phyloP scores from a whole-genome alignment of 2,113 vertebrate genomes.

The Pelodiscus sinensis region DNA sequence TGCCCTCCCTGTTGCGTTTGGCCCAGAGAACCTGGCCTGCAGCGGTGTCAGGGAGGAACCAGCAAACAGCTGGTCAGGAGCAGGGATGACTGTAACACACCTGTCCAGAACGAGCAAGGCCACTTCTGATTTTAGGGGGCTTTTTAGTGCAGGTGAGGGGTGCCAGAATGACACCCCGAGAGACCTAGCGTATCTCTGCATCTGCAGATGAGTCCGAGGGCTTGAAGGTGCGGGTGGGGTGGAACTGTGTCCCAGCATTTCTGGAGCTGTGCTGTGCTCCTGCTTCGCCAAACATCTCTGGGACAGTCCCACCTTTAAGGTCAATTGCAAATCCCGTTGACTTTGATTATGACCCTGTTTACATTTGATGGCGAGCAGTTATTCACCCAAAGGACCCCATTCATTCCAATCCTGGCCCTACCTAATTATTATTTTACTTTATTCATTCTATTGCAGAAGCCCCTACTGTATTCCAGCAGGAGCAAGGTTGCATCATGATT shows the following conservation, averaged over 20 bases:
- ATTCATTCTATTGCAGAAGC: neutral
- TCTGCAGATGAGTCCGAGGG: neutral
- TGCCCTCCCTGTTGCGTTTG: neutral
- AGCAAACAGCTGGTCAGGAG: neutral
- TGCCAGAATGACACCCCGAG: too few relatives aligned
- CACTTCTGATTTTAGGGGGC: slow-evolving; percentile 22
- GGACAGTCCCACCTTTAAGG: too few relatives aligned
- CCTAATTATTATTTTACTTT: neutral
- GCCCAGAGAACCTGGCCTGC: neutral
- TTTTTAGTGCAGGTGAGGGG: neutral
- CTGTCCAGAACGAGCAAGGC: neutral
- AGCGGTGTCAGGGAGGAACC: slow-evolving; percentile 21
- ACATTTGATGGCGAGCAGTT: neutral
- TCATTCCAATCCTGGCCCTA: neutral
- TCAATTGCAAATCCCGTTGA: too few relatives aligned
- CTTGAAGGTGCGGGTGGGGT: neutral
- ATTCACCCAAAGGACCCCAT: neutral
- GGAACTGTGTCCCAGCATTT: neutral
- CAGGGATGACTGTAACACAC: neutral
- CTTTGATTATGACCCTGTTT: neutral
- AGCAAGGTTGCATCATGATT: neutral
- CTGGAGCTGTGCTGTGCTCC: too few relatives aligned
- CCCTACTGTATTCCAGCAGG: neutral
- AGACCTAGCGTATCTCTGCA: neutral
- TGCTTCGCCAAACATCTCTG: too few relatives aligned